Conservation (phyloP, 2,888 invertebrate species). For the Sarcophaga caerulescens region DNA sequence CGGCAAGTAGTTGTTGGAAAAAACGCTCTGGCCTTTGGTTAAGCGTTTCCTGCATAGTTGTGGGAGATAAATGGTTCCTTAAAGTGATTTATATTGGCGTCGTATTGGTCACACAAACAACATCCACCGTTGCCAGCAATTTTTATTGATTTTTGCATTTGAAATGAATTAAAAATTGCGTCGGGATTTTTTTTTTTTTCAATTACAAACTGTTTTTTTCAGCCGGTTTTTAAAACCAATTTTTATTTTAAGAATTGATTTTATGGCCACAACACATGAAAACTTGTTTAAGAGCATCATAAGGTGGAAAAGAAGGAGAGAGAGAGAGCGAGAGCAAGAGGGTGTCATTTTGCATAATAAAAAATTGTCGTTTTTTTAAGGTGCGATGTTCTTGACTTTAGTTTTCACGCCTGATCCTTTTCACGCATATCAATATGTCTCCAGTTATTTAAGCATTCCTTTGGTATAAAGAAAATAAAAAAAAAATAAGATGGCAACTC, state of each 20-base stretch:
- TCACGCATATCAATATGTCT: constrained; percentile 42
- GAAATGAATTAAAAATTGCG: background rate
- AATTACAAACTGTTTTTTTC: background rate
- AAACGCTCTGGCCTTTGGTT: background rate
- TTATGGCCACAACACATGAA: constrained; percentile 26
- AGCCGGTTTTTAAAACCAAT: too few species aligned
- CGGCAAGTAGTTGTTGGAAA: constrained; percentile 32
- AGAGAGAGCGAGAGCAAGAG: too few species aligned
- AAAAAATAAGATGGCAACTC: background rate
- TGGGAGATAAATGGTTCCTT: constrained; percentile 63
- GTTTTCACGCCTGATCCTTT: constrained; percentile 76
- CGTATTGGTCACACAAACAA: constrained; percentile 1
- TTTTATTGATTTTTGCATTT: background rate
- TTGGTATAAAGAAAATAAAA: constrained; percentile 21
- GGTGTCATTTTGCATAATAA: background rate
- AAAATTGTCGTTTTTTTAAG: constrained; percentile 56
- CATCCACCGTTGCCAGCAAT: background rate
- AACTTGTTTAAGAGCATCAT: background rate
- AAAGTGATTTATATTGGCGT: constrained; percentile 64
- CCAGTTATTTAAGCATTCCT: constrained; percentile 28
- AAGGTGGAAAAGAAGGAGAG: too few species aligned
- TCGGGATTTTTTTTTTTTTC: background rate
- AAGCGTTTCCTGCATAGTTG: constrained; percentile 30
- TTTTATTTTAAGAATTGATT: background rate
- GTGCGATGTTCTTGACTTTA: constrained; percentile 78